These are phyloP conservation scores for Stomatorhinus walkeri DNA, from an alignment of 2,797 vertebrate species.

Conservation along the genomic window DNA sequence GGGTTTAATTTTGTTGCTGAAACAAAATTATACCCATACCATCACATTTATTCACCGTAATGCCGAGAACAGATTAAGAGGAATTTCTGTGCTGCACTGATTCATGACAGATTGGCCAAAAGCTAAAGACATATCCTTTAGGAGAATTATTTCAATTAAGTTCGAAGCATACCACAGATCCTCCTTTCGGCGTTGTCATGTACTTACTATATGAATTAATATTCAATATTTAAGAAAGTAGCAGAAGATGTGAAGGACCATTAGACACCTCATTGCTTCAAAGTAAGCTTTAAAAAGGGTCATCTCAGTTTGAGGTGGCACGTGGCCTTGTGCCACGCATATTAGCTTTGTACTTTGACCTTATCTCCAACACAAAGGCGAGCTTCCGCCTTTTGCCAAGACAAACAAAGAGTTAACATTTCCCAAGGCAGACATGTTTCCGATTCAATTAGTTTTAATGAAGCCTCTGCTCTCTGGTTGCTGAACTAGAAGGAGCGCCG, in stretches of 20 bases:
- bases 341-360: conserved; percentile 59
- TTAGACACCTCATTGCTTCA: not conserved
- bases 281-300: not conserved
- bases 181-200: not conserved
- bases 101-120: not conserved
- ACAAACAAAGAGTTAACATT: conserved; percentile 95
- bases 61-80: not conserved
- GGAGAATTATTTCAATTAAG: not conserved
- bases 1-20: not conserved
- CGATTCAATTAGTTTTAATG: conserved; percentile 99
- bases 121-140: not conserved
- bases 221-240: conserved; percentile 12
- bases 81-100: not conserved
- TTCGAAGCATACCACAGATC: not conserved
- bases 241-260: not conserved
- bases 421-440: conserved; percentile 97
- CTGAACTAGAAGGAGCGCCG: conserved; percentile 95
- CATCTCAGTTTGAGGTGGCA: conserved; percentile 16
- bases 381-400: conserved; percentile 55
- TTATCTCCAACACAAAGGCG: conserved; percentile 66
- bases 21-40: not conserved
- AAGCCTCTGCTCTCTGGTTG: conserved; percentile 96
- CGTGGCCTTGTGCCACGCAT: conserved; percentile 54
- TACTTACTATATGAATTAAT: not conserved
- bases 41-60: not conserved